Percentiles rank a stretch among this genome's conserved stretches.
phyloP scores from a whole-genome alignment of 2,888 invertebrate genomes.

The Heliconius aoede region DNA sequence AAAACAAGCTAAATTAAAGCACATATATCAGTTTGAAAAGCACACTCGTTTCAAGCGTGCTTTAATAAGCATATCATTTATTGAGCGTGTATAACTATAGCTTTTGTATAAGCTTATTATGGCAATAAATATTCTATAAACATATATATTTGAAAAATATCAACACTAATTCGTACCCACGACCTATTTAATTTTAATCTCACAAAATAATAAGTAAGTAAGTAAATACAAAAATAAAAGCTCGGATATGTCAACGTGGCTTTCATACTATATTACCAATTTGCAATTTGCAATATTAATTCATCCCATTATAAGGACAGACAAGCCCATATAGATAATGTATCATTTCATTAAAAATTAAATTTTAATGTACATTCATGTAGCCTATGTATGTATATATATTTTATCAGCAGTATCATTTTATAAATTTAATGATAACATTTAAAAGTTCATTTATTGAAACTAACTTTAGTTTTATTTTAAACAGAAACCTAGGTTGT shows the following conservation, averaged over 20 bases:
- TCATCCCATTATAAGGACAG: slow-evolving; percentile 40
- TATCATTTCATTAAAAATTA: slow-evolving; percentile 45
- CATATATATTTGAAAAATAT: too few relatives aligned
- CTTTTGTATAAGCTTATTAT: too few relatives aligned
- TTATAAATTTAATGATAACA: not conserved
- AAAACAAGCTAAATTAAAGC: too few relatives aligned
- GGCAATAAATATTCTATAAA: too few relatives aligned
- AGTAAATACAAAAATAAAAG: not conserved
- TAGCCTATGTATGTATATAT: not conserved
- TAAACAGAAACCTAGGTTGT: not conserved
- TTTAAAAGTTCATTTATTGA: not conserved
- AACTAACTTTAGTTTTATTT: too few relatives aligned
- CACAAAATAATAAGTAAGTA: not conserved
- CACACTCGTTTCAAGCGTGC: too few relatives aligned
- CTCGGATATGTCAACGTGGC: not conserved
- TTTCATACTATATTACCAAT: slow-evolving; percentile 25
- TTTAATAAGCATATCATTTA: too few relatives aligned
- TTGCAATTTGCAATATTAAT: slow-evolving; percentile 43
- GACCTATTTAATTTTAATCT: not conserved
- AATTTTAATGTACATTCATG: slow-evolving; percentile 41
- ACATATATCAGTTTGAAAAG: too few relatives aligned
- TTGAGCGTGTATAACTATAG: too few relatives aligned
- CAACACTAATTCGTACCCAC: too few relatives aligned
- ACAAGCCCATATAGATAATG: slow-evolving; percentile 41
- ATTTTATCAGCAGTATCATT: not conserved